These are phyloP conservation scores for Labeo calbasu DNA, from an alignment of 2,797 vertebrate genomes.

Conservation along the genomic window DNA sequence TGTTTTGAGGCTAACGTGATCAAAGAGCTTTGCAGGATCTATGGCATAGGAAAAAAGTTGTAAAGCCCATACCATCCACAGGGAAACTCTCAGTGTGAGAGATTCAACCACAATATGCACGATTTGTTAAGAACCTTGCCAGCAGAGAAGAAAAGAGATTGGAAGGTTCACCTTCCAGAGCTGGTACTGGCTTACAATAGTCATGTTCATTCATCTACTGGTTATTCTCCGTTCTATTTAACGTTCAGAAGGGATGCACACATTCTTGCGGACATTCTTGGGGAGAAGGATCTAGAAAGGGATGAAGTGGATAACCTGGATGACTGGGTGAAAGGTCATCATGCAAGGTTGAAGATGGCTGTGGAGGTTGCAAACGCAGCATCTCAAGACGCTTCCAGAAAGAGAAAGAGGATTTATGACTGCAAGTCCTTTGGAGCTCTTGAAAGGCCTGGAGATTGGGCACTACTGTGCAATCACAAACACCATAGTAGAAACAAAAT, in stretches of 20 bases:
- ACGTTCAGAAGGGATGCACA: not conserved
- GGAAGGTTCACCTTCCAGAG: too few species aligned
- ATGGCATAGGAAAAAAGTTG: conserved; percentile 45
- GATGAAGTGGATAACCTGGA: conserved; percentile 19
- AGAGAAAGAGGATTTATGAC: conserved; percentile 35
- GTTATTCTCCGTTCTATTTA: too few species aligned
- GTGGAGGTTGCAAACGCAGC: not conserved
- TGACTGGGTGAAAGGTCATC: conserved; percentile 23
- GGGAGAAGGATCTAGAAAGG: conserved; percentile 1
- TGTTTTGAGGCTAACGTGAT: conserved; percentile 46
- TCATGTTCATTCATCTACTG: too few species aligned
- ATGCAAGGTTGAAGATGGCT: conserved; percentile 21
- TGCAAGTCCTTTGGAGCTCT: conserved; percentile 31
- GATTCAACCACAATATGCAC: conserved; percentile 55
- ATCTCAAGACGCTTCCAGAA: conserved; percentile 10
- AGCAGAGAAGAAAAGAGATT: not conserved
- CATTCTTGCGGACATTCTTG: conserved; percentile 26
- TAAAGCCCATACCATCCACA: conserved; percentile 49
- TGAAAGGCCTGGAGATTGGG: conserved; percentile 38
- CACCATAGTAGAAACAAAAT: conserved; percentile 43
- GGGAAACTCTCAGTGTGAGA: conserved; percentile 38
- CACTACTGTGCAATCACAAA: conserved; percentile 43
- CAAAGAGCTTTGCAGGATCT: conserved; percentile 43
- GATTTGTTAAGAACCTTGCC: conserved; percentile 49
- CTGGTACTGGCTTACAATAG: too few species aligned